Conservation (phyloP, 2,113 vertebrate genomes). For the Turdus rufiventris region DNA sequence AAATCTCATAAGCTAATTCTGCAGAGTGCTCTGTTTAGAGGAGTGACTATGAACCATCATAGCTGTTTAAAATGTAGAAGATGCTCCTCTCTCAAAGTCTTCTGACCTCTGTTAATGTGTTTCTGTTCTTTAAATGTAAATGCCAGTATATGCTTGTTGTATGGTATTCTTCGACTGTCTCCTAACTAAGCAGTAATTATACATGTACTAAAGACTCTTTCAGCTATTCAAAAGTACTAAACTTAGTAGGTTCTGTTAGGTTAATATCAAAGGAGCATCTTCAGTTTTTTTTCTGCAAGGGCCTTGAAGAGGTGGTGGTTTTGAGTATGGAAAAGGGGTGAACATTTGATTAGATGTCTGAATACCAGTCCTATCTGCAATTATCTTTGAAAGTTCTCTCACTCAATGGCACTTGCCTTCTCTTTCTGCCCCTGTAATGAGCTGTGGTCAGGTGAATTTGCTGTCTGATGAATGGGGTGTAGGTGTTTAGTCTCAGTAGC, state of each 20-base stretch:
- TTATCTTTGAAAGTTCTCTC: background rate
- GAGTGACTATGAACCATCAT: background rate
- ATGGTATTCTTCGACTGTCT: background rate
- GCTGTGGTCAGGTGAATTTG: background rate
- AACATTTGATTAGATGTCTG: background rate
- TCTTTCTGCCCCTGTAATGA: background rate
- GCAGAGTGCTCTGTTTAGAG: background rate
- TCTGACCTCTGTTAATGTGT: background rate
- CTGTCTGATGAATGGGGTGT: background rate
- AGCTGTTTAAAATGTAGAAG: background rate
- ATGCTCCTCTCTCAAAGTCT: background rate
- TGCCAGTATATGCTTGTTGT: background rate
- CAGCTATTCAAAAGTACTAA: background rate
- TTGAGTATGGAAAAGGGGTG: background rate
- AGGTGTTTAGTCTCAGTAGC: background rate
- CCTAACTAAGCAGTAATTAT: background rate
- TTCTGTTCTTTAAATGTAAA: background rate
- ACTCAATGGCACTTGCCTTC: background rate
- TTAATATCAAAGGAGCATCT: background rate
- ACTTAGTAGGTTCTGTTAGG: background rate
- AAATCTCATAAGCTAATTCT: background rate
- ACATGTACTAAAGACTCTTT: background rate
- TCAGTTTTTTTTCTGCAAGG: background rate
- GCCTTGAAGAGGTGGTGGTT: background rate
- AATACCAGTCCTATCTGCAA: background rate